These are phyloP conservation scores for Oconnorella tubifera DNA, from an alignment of 2,888 invertebrate species.

Conservation along the genomic window DNA sequence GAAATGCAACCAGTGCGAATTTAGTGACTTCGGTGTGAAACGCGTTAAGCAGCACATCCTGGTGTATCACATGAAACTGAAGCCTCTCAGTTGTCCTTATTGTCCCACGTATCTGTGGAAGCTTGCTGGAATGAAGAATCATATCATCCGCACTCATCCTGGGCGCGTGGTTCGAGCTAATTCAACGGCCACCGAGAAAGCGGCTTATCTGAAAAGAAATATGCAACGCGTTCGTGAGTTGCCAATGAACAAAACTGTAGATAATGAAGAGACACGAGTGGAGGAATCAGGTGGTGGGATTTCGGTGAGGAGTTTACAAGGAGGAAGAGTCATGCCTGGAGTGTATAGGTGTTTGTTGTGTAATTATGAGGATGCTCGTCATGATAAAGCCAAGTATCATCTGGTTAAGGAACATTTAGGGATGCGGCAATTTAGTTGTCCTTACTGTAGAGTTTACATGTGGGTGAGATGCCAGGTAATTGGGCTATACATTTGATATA, in stretches of 20 bases:
- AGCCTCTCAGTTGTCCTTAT: constrained; percentile 27
- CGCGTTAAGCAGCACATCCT: constrained; percentile 27
- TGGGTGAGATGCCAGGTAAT: constrained; percentile 25
- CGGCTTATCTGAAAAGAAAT: constrained; percentile 16
- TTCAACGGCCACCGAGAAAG: constrained; percentile 23
- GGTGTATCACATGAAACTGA: constrained; percentile 23
- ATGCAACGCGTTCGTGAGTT: constrained; percentile 16
- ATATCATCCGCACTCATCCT: constrained; percentile 26
- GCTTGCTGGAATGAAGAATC: constrained; percentile 16
- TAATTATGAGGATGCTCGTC: constrained; percentile 22
- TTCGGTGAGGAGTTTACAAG: too few relatives aligned
- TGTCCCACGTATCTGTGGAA: constrained; percentile 23
- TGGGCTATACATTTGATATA: too few relatives aligned
- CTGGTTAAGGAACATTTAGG: constrained; percentile 25
- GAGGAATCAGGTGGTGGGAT: too few relatives aligned
- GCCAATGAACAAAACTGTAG: not conserved
- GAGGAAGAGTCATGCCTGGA: not conserved
- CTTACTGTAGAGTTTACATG: constrained; percentile 25
- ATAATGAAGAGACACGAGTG: not conserved
- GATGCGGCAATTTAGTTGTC: constrained; percentile 29
- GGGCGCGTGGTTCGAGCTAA: constrained; percentile 18
- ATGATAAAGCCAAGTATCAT: constrained; percentile 28
- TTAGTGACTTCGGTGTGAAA: constrained; percentile 12
- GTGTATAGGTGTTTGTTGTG: constrained; percentile 22
- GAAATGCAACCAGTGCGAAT: constrained; percentile 24